Percentiles rank a stretch among this genome's conserved stretches.
These are phyloP conservation scores for Geophilus truncorum DNA, from an alignment of 2,888 invertebrate species.

Conservation along the genomic window DNA sequence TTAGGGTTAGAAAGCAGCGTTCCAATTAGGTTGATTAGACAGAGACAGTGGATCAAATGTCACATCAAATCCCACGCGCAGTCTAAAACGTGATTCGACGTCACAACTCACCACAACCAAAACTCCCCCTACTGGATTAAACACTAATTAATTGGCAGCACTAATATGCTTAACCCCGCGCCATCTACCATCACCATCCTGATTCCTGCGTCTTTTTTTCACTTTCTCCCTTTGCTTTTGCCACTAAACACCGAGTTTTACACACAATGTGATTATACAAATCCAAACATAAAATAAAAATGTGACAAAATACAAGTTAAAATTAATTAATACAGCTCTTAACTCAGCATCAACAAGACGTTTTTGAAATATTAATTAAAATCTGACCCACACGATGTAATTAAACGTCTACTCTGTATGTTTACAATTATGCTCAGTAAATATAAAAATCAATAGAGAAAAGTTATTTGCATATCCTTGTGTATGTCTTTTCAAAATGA, in stretches of 20 bases:
- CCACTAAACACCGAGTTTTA: neutral
- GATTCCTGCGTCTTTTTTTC: no score
- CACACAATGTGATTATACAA: no score
- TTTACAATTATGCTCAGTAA: no score
- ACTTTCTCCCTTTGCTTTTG: neutral
- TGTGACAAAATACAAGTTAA: no score
- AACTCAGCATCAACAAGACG: no score
- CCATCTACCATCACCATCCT: neutral
- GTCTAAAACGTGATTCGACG: constrained; percentile 2
- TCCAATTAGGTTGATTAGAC: constrained; percentile 5
- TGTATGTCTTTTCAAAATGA: neutral
- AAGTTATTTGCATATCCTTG: neutral
- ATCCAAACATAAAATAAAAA: no score
- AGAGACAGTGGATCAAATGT: constrained; percentile 1
- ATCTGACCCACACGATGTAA: no score
- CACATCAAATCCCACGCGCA: neutral
- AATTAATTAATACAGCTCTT: no score
- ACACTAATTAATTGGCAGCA: constrained; percentile 10
- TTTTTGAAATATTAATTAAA: no score
- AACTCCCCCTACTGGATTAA: neutral
- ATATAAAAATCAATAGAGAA: neutral
- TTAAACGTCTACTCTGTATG: no score
- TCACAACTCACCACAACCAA: constrained; percentile 9
- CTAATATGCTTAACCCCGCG: neutral
- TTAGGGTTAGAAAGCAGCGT: neutral